Conservation (phyloP, 2,113 vertebrate species). For the Labrus mixtus region DNA sequence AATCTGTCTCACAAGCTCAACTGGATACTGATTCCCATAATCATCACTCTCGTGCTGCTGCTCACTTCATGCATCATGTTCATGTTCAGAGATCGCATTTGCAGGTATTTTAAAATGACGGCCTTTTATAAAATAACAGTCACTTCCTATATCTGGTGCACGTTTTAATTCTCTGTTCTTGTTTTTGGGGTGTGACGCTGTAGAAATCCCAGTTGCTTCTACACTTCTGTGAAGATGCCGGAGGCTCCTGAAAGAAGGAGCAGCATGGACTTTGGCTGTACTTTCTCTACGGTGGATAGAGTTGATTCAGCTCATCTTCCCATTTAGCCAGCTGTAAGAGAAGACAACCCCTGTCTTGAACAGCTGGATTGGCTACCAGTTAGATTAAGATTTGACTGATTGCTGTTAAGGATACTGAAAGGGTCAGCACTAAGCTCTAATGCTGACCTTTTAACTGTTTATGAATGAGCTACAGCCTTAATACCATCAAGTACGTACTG, state of each 20-base stretch:
- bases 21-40: rapidly evolving
- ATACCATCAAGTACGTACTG: no score
- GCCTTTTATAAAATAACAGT: neutral
- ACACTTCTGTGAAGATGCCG: neutral
- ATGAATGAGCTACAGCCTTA: no score
- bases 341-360: no score
- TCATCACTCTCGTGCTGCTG: rapidly evolving
- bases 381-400: no score
- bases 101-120: neutral
- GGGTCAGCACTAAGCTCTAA: no score
- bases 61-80: rapidly evolving
- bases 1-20: neutral
- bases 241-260: neutral
- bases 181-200: neutral
- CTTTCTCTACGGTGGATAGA: neutral
- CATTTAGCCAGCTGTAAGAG: neutral
- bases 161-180: neutral
- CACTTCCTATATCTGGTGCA: neutral
- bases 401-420: no score
- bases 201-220: neutral
- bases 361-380: no score
- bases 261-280: neutral
- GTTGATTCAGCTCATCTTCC: neutral
- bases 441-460: no score
- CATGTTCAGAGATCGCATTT: neutral